Evolutionary conservation across 2,888 invertebrate species (phyloP), one percentile per base, ranked within the genome.

Genomic region (Cerastis leucographa): DNA sequence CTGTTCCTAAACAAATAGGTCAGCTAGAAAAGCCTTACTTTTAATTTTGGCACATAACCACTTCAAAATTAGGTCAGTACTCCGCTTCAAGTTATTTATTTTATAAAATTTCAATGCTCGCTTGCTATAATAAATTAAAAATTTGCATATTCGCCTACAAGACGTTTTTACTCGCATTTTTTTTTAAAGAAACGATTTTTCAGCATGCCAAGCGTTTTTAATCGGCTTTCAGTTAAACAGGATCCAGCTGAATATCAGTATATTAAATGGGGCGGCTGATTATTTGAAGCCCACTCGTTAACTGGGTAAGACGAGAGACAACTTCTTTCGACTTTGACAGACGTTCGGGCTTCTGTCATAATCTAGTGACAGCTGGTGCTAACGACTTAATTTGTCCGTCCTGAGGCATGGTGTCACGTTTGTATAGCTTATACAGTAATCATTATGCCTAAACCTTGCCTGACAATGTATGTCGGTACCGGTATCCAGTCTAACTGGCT

Each of bases 31-130:
- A 56, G 22, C 42, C 62, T 42, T 22, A 11, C 22, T 25, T 82
- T 76, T 46, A n/a, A 51, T 71, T 61, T 84, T 84, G 81, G 85
- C 74, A 74, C 51, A 49, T 3, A 51, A 74, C 62, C 74, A 14
- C 19, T 72, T 49, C 9, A 9, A 7, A 70, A 59, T 44, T 67
- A 51, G 85, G 85, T 70, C 69, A 66, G 6, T 9, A 35, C 19
- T 22, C 35, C 44, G 46, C 14, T 83, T 54, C 14, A 71, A 71
- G 46, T 78, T 25, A 54, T n/a, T 66, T 70, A 56, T 65, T 44
- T 51, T 46, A 49, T 66, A 51, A 71, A 79, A 65, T 42, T 71
- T 8, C 14, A 46, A 25, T 76, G n/a, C 51, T 74, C 19, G 54
- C n/a, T 49, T 29, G 25, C 9, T 40, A 14, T 49, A 35, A 35